phyloP scores from a whole-genome alignment of 2,888 invertebrate genomes.

The Dicroscelio sp. region DNA sequence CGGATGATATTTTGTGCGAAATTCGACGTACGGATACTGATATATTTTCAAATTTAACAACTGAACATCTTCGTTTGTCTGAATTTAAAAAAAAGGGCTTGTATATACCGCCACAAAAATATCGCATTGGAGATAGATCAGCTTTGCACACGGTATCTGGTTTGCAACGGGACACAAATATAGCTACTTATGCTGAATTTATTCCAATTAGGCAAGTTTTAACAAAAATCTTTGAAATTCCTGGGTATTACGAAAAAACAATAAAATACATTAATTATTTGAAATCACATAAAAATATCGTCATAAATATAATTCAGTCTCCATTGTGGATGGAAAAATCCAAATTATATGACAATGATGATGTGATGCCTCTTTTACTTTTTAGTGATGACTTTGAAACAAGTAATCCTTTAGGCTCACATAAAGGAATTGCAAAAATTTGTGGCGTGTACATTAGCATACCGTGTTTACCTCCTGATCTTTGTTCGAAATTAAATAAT shows the following conservation, averaged over 20 bases:
- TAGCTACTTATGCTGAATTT: slow-evolving; percentile 40
- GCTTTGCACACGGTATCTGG: slow-evolving; percentile 25
- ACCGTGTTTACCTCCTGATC: slow-evolving; percentile 6
- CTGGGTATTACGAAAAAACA: slow-evolving; percentile 9
- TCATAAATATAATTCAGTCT: slow-evolving; percentile 14
- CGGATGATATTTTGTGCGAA: not conserved
- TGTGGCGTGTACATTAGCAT: not conserved
- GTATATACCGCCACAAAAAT: slow-evolving; percentile 24
- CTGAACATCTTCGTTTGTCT: slow-evolving; percentile 13
- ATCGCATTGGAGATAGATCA: too few relatives aligned
- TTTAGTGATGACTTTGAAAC: slow-evolving; percentile 31
- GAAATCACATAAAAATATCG: slow-evolving; percentile 9
- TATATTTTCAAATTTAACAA: slow-evolving; percentile 21
- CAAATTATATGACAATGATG: not conserved
- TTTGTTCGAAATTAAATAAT: slow-evolving; percentile 5
- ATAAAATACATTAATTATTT: slow-evolving; percentile 27
- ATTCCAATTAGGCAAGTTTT: slow-evolving; percentile 38
- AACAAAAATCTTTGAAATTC: slow-evolving; percentile 12
- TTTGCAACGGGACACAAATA: not conserved
- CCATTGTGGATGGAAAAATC: slow-evolving; percentile 25
- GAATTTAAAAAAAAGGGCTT: slow-evolving; percentile 6
- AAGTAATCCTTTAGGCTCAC: slow-evolving; percentile 4
- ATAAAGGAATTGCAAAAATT: slow-evolving; percentile 32
- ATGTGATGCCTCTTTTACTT: slow-evolving; percentile 24
- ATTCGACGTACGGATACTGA: not conserved